Percentiles rank a stretch among this genome's conserved stretches.
Evolutionary conservation across 2,888 invertebrate species (phyloP).

Genomic region (Tenthredo livida): DNA sequence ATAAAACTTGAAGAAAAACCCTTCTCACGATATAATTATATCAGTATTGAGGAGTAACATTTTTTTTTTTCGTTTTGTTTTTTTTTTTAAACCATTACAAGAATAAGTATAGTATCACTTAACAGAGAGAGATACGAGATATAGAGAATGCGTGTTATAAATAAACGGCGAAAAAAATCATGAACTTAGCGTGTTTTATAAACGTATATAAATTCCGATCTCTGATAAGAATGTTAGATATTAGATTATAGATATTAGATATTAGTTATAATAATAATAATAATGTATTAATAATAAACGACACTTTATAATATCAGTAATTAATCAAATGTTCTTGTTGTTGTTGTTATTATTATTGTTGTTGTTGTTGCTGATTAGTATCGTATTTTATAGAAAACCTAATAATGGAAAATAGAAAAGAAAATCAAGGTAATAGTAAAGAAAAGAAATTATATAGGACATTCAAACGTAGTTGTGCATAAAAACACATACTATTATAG

Average conservation of each 20-base stretch:
- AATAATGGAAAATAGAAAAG: not conserved
- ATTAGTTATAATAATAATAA: constrained; percentile 7
- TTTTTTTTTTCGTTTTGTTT: constrained; percentile 3
- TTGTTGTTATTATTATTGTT: not conserved
- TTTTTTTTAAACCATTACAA: constrained; percentile 24
- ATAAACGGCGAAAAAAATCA: constrained; percentile 1
- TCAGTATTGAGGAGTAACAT: constrained; percentile 56
- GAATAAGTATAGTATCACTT: constrained; percentile 28
- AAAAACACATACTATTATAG: not conserved
- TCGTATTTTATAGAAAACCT: constrained; percentile 20
- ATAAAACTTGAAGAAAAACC: constrained; percentile 71
- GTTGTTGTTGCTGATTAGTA: not conserved
- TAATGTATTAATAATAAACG: constrained; percentile 17
- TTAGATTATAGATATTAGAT: not conserved
- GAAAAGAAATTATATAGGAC: not conserved
- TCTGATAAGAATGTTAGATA: not conserved
- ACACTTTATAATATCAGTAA: constrained; percentile 2
- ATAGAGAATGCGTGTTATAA: not conserved
- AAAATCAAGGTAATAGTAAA: not conserved
- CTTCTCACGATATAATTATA: constrained; percentile 60
- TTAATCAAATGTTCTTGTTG: no score
- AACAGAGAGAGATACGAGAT: constrained; percentile 19
- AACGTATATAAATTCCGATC: constrained; percentile 18
- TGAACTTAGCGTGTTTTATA: not conserved
- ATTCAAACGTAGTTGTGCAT: not conserved